phyloP scores from a whole-genome alignment of 2,888 invertebrate genomes.

The Pimpla rufipes region DNA sequence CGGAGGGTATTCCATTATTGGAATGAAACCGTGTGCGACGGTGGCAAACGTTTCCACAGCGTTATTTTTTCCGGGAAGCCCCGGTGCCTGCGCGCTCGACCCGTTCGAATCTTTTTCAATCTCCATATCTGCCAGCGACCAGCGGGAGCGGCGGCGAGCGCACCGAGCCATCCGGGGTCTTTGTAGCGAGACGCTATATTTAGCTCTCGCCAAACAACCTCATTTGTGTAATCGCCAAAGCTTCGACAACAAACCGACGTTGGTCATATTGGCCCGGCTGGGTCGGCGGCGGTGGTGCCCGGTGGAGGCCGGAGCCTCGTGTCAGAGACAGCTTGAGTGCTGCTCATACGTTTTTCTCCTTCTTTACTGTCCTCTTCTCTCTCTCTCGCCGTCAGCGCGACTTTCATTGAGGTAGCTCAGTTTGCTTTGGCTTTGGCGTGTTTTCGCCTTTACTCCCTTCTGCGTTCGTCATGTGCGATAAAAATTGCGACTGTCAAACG shows the following conservation, averaged over 20 bases:
- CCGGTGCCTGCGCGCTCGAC: neutral
- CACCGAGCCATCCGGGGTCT: constrained; percentile 66
- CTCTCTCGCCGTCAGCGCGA: neutral
- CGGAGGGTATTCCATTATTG: constrained; percentile 33
- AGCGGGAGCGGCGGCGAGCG: constrained; percentile 4
- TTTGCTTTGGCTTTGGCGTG: constrained; percentile 46
- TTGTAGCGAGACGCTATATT: constrained; percentile 76
- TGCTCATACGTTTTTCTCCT: constrained; percentile 33
- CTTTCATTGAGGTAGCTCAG: neutral
- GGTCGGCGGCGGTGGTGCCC: constrained; percentile 71
- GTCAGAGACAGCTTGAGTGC: constrained; percentile 47
- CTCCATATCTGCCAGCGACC: constrained; percentile 66
- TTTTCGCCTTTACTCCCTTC: constrained; percentile 51
- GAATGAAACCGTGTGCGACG: neutral
- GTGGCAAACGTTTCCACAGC: constrained; percentile 16
- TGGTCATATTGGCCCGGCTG: constrained; percentile 71
- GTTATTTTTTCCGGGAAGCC: constrained; percentile 17
- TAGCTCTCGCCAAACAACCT: constrained; percentile 78
- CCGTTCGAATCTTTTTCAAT: constrained; percentile 55
- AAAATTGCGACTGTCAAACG: constrained; percentile 81
- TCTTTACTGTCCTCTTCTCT: constrained; percentile 9
- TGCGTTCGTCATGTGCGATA: constrained; percentile 65
- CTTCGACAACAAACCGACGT: constrained; percentile 80
- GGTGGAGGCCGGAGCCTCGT: constrained; percentile 26
- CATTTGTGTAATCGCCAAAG: constrained; percentile 81